Base-by-base conservation (phyloP, 2,113 vertebrate species). In the Centrocercus urophasianus region DNA sequence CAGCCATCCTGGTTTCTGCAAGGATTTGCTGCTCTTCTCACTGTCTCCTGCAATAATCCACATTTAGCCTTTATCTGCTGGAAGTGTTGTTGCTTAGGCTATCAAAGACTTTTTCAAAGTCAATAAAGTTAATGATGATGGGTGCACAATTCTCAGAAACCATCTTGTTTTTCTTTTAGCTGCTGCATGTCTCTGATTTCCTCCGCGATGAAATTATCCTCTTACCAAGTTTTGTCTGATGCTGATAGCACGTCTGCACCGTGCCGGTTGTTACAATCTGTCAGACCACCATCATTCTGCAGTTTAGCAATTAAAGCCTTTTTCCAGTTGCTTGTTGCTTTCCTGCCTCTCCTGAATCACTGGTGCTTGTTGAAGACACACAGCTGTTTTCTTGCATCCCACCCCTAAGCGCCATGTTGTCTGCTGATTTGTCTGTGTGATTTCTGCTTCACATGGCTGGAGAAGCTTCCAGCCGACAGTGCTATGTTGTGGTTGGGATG, bases 61-160 rank as follows among this genome's bases (percentile, higher is more conserved):
- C 86, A 30, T 88, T 86, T 59, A 90, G 93, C 64, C 60, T 93
- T 94, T 90, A 93, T 94, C 90, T 96, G 50, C 90, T 64, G 69
- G 50, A 93, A 67, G 50, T 4, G 3, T 76, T 94, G 88, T 89
- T 86, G 42, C 77, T 0, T 12, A 91, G 78, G 13, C 79, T 88
- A 74, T 91, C 83, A 80, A 24, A 78, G 60, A 54, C 74, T 86
- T 91, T 96, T 76, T 91, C 45, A 66, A 80, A 94, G 90, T 94
- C 92, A 83, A 93, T 96, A 90, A 88, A 83, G 64, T 77, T 95
- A 96, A 95, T 83, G 92, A 88, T 88, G 88, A 83, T 86, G 86
- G 69, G 79, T 80, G 79, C 74, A 9, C 86, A 50, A 32, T 77
- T 74, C 56, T 83, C 83, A 2, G 2, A 88, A 83, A 38, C 60